Base-by-base conservation (phyloP, 2,113 vertebrate species). In the Trochalopteron elliotii region DNA sequence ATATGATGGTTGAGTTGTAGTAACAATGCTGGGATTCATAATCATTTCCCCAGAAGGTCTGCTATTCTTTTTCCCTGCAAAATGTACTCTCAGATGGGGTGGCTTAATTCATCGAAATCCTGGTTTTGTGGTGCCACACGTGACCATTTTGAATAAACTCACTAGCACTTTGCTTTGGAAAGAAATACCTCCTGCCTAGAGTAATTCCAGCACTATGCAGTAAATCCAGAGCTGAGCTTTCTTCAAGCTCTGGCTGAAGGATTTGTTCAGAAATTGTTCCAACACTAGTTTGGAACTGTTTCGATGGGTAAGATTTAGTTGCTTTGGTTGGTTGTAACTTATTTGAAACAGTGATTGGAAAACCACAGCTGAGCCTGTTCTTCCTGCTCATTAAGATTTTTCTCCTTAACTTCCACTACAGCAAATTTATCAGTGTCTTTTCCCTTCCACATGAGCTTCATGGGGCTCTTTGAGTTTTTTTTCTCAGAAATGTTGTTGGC, bases 191-290 rank as follows among this genome's bases (percentile, higher is more conserved):
- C 91, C 59, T 39, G 40, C 45, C 75, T 79, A 57, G 25, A 75
- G 92, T 83, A 88, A 88, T 68, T 93, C 91, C 89, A 95, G 40
- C 72, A 71, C 45, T 72, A n/a, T 78, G 69, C 65, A 79, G 61
- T 93, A 90, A 93, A 90, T 95, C 91, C 90, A 45, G 75, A 94
- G 90, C 69, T 92, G 64, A 84, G 45, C 70, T 83, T 95, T 76
- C 63, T 89, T 93, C 70, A 69, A 52, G 68, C 74, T 93, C 74
- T 96, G 83, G 79, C 72, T 93, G 65, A 97, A 83, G 24, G 23
- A 82, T 97, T 97, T 95, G 76, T 87, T 97, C 94, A 89, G 86
- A 96, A 87, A 92, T 83, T 45, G 81, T 87, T 94, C 70, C 74
- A 91, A 5, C 44, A 10, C 45, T 94, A 59, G 89, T 95, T 88